Evolutionary conservation across 1,140 invertebrate species (phyloP).

Genomic region (Drosophila bocki): DNA sequence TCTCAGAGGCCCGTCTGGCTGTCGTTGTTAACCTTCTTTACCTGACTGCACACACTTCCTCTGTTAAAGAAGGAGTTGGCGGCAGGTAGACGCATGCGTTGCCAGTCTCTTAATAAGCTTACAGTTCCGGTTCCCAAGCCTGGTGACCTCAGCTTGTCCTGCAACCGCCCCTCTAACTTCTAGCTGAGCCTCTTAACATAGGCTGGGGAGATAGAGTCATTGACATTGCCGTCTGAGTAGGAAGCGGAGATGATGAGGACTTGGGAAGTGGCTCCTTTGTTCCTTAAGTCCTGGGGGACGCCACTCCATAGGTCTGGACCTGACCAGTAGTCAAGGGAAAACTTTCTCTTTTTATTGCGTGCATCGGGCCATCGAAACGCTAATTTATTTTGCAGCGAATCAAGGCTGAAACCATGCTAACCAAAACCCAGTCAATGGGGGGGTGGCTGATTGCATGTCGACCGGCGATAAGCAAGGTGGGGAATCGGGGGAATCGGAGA

Average conservation of each 20-base stretch:
- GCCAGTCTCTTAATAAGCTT: constrained; percentile 49
- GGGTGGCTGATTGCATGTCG: constrained; percentile 50
- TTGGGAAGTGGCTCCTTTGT: constrained; percentile 13
- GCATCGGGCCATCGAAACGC: constrained; percentile 43
- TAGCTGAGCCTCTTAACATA: constrained; percentile 24
- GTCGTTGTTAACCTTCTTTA: constrained; percentile 48
- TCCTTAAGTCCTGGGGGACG: constrained; percentile 9
- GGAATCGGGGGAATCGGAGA: background rate
- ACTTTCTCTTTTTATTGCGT: constrained; percentile 60
- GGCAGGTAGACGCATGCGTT: constrained; percentile 26
- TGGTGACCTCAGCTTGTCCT: constrained; percentile 43
- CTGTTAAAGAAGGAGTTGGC: background rate
- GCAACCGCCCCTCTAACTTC: background rate
- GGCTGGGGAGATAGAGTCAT: constrained; percentile 33
- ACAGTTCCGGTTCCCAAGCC: constrained; percentile 44
- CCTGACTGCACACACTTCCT: constrained; percentile 38
- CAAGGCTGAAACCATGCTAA: constrained; percentile 27
- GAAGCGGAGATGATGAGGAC: constrained; percentile 41
- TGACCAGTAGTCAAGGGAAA: constrained; percentile 8
- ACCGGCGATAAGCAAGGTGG: constrained; percentile 35
- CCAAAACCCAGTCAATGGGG: constrained; percentile 12
- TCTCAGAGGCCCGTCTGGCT: constrained; percentile 30
- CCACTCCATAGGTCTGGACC: background rate
- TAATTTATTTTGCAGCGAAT: constrained; percentile 38
- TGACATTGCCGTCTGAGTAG: constrained; percentile 37